Evolutionary conservation across 2,797 vertebrate genomes (phyloP).

Genomic region (Neosilurus mollespiculum): DNA sequence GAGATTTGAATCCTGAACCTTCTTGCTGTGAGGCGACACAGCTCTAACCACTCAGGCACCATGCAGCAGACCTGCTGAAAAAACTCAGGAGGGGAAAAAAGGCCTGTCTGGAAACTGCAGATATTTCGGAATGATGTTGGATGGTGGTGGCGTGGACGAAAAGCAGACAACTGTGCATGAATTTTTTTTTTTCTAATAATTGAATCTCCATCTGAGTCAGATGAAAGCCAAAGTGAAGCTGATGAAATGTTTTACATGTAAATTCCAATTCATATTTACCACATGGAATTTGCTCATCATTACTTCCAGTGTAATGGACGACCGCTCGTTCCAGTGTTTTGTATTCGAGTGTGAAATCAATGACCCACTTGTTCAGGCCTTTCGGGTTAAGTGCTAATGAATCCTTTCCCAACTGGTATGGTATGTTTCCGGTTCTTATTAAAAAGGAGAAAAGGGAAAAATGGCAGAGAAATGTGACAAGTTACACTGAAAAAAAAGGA

Average conservation of each 20-base stretch:
- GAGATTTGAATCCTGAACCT: too few species aligned
- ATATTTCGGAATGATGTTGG: neutral
- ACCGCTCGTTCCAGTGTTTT: neutral
- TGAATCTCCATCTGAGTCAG: neutral
- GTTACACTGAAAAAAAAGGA: neutral
- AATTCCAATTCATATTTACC: neutral
- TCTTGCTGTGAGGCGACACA: too few species aligned
- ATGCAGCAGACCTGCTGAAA: too few species aligned
- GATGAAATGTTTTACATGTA: neutral
- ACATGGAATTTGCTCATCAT: neutral
- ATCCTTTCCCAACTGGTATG: neutral
- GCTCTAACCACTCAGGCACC: too few species aligned
- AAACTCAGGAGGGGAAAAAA: neutral
- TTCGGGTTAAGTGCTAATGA: neutral
- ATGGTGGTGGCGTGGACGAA: neutral
- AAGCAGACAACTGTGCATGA: neutral
- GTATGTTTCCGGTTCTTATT: neutral
- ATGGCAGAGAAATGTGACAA: neutral
- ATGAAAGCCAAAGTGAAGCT: neutral
- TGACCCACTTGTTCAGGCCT: neutral
- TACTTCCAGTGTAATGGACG: neutral
- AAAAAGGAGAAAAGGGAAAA: neutral
- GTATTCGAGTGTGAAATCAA: neutral
- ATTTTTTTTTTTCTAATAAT: neutral
- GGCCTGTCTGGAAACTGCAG: neutral